Evolutionary conservation across 2,888 invertebrate genomes (phyloP).

Genomic region (Diplolepis rosae): DNA sequence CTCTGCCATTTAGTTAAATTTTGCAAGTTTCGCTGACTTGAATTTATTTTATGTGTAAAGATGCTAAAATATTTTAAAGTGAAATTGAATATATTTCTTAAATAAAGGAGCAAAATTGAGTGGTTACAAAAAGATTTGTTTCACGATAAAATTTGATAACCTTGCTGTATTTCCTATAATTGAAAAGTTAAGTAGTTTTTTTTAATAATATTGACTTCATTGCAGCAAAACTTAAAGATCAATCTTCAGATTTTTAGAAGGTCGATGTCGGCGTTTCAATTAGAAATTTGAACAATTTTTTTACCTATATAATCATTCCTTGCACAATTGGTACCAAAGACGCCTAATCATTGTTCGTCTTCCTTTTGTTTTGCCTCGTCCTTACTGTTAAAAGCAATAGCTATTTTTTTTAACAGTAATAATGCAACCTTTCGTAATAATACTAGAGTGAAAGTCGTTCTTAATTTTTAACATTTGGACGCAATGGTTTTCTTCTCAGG

Average conservation of each 20-base stretch:
- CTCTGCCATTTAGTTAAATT: too few species aligned
- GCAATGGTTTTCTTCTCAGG: slow-evolving; percentile 62
- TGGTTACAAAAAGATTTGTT: too few species aligned
- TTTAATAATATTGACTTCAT: background rate
- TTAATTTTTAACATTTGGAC: slow-evolving; percentile 56
- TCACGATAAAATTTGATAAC: too few species aligned
- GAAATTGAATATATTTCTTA: too few species aligned
- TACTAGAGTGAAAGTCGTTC: slow-evolving; percentile 54
- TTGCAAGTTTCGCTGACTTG: too few species aligned
- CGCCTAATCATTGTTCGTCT: background rate
- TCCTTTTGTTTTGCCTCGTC: slow-evolving; percentile 12
- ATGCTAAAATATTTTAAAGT: too few species aligned
- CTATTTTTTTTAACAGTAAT: slow-evolving; percentile 45
- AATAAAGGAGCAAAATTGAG: too few species aligned
- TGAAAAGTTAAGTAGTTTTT: too few species aligned
- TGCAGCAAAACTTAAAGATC: background rate
- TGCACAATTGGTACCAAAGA: background rate
- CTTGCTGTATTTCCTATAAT: too few species aligned
- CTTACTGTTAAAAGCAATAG: slow-evolving; percentile 4
- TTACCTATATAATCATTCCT: background rate
- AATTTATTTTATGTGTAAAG: too few species aligned
- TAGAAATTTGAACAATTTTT: background rate
- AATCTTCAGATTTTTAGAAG: background rate
- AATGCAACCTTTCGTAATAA: slow-evolving; percentile 43
- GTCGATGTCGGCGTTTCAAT: background rate